Conservation (phyloP, 2,888 invertebrate genomes). For the Dorcus hopei region DNA sequence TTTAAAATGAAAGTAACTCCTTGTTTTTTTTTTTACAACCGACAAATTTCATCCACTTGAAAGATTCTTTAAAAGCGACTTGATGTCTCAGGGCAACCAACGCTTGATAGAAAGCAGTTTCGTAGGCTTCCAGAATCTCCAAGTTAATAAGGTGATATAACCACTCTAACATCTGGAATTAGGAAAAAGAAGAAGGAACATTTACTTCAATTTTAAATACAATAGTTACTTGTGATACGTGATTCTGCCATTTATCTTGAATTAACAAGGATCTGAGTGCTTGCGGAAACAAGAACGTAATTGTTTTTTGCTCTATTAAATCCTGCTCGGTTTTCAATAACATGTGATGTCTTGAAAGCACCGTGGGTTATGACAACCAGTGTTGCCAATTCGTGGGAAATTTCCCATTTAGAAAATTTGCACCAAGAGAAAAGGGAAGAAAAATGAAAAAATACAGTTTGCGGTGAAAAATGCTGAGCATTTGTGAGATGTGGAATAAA, state of each 20-base stretch:
- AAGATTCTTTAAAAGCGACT: slow-evolving; percentile 38
- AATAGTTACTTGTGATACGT: slow-evolving; percentile 34
- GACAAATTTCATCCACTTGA: slow-evolving; percentile 44
- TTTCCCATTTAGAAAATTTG: too few relatives aligned
- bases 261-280: slow-evolving; percentile 48
- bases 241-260: slow-evolving; percentile 35
- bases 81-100: slow-evolving; percentile 40
- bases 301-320: slow-evolving; percentile 41
- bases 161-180: slow-evolving; percentile 55
- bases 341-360: slow-evolving; percentile 59
- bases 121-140: slow-evolving; percentile 33
- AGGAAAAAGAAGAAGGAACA: slow-evolving; percentile 3
- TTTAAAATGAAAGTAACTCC: neutral
- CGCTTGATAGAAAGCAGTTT: slow-evolving; percentile 36
- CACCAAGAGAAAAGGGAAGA: too few relatives aligned
- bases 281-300: slow-evolving; percentile 55
- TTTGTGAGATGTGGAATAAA: too few relatives aligned
- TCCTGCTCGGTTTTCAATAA: slow-evolving; percentile 35
- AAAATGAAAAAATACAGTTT: too few relatives aligned
- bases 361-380: too few relatives aligned
- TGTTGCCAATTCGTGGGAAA: too few relatives aligned
- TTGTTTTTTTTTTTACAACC: slow-evolving; percentile 10
- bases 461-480: too few relatives aligned
- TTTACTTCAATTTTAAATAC: neutral
- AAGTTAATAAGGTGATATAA: slow-evolving; percentile 57